Percentiles rank a stretch among this genome's conserved stretches.
Conservation (phyloP, 2,797 vertebrate species). For the Craterocephalus amniculus region DNA sequence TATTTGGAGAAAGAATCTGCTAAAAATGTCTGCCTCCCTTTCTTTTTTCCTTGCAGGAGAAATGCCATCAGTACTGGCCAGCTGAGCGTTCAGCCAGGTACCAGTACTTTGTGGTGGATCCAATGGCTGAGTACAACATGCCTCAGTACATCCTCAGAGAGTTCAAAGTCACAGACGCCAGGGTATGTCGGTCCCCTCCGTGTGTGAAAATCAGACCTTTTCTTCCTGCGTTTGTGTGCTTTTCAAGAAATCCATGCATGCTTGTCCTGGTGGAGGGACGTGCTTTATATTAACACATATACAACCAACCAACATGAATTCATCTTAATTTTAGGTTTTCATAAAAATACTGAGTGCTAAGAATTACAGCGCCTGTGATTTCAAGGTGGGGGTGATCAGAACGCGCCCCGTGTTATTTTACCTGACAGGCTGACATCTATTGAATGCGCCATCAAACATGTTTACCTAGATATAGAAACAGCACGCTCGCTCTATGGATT, state of each 20-base stretch:
- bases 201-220: conserved; percentile 7
- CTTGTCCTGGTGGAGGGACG: background rate
- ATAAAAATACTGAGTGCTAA: conserved; percentile 48
- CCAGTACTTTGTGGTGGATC: conserved; percentile 98
- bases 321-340: conserved; percentile 47
- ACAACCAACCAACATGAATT: conserved; percentile 38
- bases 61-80: conserved; percentile 99
- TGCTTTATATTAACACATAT: conserved; percentile 43
- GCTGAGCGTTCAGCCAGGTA: conserved; percentile 96
- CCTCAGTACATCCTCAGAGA: conserved; percentile 98
- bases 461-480: conserved; percentile 63
- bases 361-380: conserved; percentile 59
- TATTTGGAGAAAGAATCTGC: conserved; percentile 13
- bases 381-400: conserved; percentile 64
- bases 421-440: conserved; percentile 64
- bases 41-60: conserved; percentile 84
- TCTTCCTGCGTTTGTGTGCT: conserved; percentile 1
- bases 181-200: conserved; percentile 79
- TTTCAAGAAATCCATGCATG: background rate
- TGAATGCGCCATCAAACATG: conserved; percentile 68
- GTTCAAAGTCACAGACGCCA: conserved; percentile 98
- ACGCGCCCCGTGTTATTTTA: conserved; percentile 61
- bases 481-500: conserved; percentile 42
- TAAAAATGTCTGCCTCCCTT: conserved; percentile 12
- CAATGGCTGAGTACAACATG: conserved; percentile 99